Evolutionary conservation across 1,140 invertebrate species (phyloP).

Genomic region (Mamestra configurata): DNA sequence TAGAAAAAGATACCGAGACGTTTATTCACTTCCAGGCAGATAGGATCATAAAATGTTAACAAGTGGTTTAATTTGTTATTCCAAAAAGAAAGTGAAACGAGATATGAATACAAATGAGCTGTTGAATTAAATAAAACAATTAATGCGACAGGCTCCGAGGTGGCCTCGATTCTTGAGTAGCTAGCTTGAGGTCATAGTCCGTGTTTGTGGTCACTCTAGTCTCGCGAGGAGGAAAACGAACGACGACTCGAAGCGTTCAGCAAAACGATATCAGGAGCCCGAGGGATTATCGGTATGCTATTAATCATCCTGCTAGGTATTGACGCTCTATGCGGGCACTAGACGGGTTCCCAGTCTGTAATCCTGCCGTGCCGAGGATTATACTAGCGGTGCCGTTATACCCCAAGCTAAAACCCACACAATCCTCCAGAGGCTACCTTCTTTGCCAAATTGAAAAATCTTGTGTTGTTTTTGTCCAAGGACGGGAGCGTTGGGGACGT

Average conservation of each 20-base stretch:
- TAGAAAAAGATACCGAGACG: background rate
- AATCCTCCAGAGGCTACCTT: conserved; percentile 47
- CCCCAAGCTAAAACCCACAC: conserved; percentile 39
- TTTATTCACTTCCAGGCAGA: background rate
- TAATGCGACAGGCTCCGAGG: background rate
- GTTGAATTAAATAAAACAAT: conserved; percentile 48
- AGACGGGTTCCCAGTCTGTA: conserved; percentile 59
- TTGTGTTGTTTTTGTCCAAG: conserved; percentile 41
- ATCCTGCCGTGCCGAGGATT: conserved; percentile 67
- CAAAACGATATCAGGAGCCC: conserved; percentile 56
- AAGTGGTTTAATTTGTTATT: conserved; percentile 38
- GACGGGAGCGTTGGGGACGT: conserved; percentile 32
- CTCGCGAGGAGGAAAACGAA: conserved; percentile 29
- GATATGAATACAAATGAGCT: conserved; percentile 37
- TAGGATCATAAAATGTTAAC: conserved; percentile 34
- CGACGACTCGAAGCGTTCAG: conserved; percentile 33
- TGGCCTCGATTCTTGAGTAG: background rate
- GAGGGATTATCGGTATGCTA: conserved; percentile 73
- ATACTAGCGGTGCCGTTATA: conserved; percentile 53
- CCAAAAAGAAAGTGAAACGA: conserved; percentile 46
- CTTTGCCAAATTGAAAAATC: conserved; percentile 56
- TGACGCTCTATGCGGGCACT: conserved; percentile 62
- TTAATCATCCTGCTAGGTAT: conserved; percentile 78
- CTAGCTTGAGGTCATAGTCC: conserved; percentile 1
- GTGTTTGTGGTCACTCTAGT: conserved; percentile 23